These are phyloP conservation scores for Prunella fulvescens DNA, from an alignment of 2,113 vertebrate species.

Conservation along the genomic window DNA sequence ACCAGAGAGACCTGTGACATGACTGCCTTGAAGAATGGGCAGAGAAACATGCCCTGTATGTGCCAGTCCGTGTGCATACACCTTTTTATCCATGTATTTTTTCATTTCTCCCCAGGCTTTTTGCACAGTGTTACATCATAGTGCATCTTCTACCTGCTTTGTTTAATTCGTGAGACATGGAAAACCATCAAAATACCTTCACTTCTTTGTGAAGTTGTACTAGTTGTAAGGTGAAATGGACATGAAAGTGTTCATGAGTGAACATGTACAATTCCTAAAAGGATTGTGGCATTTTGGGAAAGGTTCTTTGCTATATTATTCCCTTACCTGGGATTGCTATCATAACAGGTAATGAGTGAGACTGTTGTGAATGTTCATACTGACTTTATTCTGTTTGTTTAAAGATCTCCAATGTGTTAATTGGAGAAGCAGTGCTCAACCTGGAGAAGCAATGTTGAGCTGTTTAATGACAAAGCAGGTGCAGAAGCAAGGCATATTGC, in stretches of 20 bases:
- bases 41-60: not conserved
- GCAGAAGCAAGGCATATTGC: not conserved
- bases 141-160: not conserved
- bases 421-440: not conserved
- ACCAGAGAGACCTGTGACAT: not conserved
- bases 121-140: not conserved
- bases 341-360: not conserved
- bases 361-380: not conserved
- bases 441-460: not conserved
- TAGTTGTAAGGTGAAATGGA: not conserved
- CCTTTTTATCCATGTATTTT: not conserved
- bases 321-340: not conserved
- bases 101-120: not conserved
- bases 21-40: not conserved
- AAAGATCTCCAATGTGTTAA: not conserved
- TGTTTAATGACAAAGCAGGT: not conserved
- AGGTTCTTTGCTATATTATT: not conserved
- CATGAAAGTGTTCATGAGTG: not conserved
- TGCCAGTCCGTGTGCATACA: accelerated
- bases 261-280: not conserved
- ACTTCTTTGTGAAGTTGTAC: not conserved
- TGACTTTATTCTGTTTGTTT: not conserved
- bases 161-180: not conserved
- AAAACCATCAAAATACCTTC: not conserved
- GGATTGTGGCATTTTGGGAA: not conserved